Evolutionary conservation across 2,888 invertebrate species (phyloP).

Genomic region (Alsophila aescularia): DNA sequence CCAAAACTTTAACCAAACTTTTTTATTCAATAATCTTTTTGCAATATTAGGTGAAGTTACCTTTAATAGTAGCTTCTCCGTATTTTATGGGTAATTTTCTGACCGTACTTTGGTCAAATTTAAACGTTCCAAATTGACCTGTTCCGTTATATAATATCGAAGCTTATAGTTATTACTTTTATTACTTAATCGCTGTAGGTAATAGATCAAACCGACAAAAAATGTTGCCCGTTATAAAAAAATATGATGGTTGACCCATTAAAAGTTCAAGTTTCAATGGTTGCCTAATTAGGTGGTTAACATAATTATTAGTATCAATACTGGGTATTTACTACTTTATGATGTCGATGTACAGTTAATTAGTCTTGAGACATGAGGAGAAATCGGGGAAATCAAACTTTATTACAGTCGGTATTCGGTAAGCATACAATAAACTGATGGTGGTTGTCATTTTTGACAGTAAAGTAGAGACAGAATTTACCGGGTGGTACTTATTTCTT

Average conservation of each 20-base stretch:
- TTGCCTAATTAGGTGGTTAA: conserved; percentile 23
- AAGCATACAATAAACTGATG: too few relatives aligned
- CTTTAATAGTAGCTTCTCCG: conserved; percentile 21
- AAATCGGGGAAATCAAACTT: neutral
- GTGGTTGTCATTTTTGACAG: too few relatives aligned
- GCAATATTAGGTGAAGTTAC: conserved; percentile 27
- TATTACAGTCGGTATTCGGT: too few relatives aligned
- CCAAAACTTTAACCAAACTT: neutral
- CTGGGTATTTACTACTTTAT: conserved; percentile 25
- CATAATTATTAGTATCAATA: conserved; percentile 30
- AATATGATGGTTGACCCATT: conserved; percentile 38
- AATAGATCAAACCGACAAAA: conserved; percentile 59
- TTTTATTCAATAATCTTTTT: conserved; percentile 24
- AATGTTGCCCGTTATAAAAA: conserved; percentile 42
- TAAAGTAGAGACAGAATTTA: too few relatives aligned
- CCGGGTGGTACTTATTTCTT: too few relatives aligned
- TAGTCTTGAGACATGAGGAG: neutral
- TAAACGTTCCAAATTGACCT: conserved; percentile 61
- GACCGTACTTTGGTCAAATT: conserved; percentile 38
- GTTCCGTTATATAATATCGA: conserved; percentile 65
- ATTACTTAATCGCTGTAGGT: conserved; percentile 70
- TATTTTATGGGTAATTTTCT: conserved; percentile 32
- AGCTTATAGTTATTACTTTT: conserved; percentile 65
- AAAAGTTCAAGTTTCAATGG: conserved; percentile 26
- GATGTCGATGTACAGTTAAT: conserved; percentile 19